These are phyloP conservation scores for Bucco capensis DNA, from an alignment of 2,113 vertebrate species.

Conservation along the genomic window DNA sequence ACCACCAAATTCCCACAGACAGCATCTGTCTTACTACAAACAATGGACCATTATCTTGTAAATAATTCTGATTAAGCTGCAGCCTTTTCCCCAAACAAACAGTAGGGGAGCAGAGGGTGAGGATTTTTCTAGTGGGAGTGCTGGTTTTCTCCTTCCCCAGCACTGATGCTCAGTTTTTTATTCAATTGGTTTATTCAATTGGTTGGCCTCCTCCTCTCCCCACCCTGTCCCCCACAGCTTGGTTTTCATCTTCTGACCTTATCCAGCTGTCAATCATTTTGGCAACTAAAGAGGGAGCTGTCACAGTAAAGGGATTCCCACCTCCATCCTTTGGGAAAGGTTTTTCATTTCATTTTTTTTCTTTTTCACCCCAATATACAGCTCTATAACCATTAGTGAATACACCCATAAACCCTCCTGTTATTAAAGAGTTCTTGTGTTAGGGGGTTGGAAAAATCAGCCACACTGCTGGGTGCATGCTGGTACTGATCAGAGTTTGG, in stretches of 20 bases:
- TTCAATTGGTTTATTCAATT: constrained; percentile 27
- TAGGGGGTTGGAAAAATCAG: neutral
- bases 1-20: constrained; percentile 81
- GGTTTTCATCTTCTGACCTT: constrained; percentile 55
- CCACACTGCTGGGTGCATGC: fast-evolving
- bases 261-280: constrained; percentile 44
- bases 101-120: constrained; percentile 49
- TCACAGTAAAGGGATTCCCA: neutral
- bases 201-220: constrained; percentile 14
- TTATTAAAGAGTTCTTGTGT: neutral
- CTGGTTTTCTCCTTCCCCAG: constrained; percentile 14
- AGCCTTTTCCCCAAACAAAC: constrained; percentile 73
- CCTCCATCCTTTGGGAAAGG: neutral
- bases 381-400: neutral
- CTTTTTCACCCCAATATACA: neutral
- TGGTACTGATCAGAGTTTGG: neutral
- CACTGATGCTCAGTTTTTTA: constrained; percentile 23
- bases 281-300: constrained; percentile 1
- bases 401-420: neutral
- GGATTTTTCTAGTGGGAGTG: constrained; percentile 52
- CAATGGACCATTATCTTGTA: constrained; percentile 85
- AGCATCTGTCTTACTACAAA: constrained; percentile 82
- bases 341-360: neutral
- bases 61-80: constrained; percentile 84
- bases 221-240: neutral